Conservation (phyloP, 1,140 invertebrate species). For the Drosophila bocqueti region DNA sequence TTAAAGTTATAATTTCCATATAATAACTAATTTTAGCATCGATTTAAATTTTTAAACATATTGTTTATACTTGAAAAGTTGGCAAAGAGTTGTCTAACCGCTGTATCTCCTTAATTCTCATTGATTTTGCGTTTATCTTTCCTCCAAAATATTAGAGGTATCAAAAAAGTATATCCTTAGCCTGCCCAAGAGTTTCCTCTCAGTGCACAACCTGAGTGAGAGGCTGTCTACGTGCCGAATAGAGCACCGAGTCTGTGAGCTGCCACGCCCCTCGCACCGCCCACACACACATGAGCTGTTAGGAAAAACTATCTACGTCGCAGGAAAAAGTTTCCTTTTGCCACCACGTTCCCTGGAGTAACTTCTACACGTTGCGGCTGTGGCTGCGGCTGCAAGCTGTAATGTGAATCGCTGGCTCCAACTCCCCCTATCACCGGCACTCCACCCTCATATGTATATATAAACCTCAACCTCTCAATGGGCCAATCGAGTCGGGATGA, state of each 20-base stretch:
- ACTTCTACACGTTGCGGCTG: conserved; percentile 49
- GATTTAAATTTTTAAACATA: background rate
- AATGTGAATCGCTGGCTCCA: conserved; percentile 43
- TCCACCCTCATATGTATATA: background rate
- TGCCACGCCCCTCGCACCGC: conserved; percentile 41
- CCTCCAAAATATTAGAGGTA: background rate
- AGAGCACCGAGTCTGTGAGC: conserved; percentile 20
- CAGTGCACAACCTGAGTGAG: conserved; percentile 13
- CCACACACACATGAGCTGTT: conserved; percentile 47
- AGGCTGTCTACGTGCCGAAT: conserved; percentile 64
- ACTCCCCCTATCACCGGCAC: conserved; percentile 11
- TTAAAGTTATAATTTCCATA: background rate
- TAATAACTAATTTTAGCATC: background rate
- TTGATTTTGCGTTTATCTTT: background rate
- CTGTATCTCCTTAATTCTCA: background rate
- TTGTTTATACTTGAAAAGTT: background rate
- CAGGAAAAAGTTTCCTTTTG: conserved; percentile 60
- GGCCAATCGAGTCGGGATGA: conserved; percentile 32
- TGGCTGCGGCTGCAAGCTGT: conserved; percentile 40
- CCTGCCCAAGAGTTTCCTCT: background rate
- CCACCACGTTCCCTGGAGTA: conserved; percentile 51
- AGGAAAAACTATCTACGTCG: conserved; percentile 68
- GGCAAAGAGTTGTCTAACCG: too few species aligned
- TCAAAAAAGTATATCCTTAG: too few species aligned
- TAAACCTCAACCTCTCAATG: conserved; percentile 2